Percentiles rank a stretch among this genome's conserved stretches.
Conservation (phyloP, 2,797 vertebrate species). For the Serranus cabrilla region DNA sequence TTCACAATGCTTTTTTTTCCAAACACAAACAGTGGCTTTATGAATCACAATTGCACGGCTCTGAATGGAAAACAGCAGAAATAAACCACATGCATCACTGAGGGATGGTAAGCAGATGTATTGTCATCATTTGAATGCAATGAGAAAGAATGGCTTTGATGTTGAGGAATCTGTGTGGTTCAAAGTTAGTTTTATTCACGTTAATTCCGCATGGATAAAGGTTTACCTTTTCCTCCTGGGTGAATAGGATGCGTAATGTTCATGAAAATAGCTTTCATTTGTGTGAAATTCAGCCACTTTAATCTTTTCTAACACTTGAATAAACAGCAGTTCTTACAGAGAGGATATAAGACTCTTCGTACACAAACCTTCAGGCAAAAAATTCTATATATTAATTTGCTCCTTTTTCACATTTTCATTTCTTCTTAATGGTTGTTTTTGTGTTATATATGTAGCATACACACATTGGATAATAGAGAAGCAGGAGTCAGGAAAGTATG, state of each 20-base stretch:
- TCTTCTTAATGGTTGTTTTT: not conserved
- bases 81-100: slow-evolving; percentile 62
- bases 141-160: slow-evolving; percentile 58
- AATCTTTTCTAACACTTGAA: slow-evolving; percentile 10
- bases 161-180: slow-evolving; percentile 50
- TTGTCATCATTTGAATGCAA: slow-evolving; percentile 62
- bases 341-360: not conserved
- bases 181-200: slow-evolving; percentile 49
- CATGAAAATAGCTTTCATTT: slow-evolving; percentile 24
- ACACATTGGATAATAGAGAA: not conserved
- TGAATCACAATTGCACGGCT: slow-evolving; percentile 51
- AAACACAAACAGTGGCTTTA: slow-evolving; percentile 62
- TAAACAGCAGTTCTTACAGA: slow-evolving; percentile 17
- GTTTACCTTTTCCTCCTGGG: slow-evolving; percentile 17
- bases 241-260: slow-evolving; percentile 37
- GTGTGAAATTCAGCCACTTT: slow-evolving; percentile 8
- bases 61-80: slow-evolving; percentile 57
- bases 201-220: not conserved
- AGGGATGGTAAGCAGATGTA: slow-evolving; percentile 55
- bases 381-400: not conserved
- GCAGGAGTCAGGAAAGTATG: not conserved
- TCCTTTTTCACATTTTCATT: slow-evolving; percentile 1
- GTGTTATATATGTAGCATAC: not conserved
- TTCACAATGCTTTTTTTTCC: slow-evolving; percentile 33
- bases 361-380: not conserved